A percentile compares a stretch with the other conserved stretches of the same genome.
phyloP scores from a whole-genome alignment of 2,888 invertebrate genomes.

The Capitulum mitella region DNA sequence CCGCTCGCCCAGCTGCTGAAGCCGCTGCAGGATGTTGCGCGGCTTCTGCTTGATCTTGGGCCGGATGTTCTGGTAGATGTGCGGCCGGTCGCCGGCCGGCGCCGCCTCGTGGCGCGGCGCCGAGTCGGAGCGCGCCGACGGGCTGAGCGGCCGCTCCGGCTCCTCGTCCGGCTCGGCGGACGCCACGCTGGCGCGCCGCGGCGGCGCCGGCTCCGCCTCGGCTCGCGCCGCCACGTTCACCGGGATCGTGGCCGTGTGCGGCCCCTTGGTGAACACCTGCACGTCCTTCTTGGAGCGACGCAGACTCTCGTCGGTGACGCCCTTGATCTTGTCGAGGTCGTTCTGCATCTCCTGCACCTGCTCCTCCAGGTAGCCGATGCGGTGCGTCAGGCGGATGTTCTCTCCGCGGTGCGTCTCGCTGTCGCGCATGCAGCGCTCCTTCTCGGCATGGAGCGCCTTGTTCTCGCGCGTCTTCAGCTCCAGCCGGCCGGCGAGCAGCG shows the following conservation, averaged over 20 bases:
- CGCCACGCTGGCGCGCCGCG: neutral
- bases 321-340: conserved; percentile 30
- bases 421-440: conserved; percentile 38
- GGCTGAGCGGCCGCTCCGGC: no score
- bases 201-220: no score
- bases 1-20: neutral
- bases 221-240: neutral
- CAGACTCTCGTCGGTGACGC: conserved; percentile 24
- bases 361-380: conserved; percentile 82
- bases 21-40: conserved; percentile 17
- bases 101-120: neutral
- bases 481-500: conserved; percentile 53
- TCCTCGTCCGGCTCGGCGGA: no score
- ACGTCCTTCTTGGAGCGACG: conserved; percentile 25
- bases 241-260: conserved; percentile 59
- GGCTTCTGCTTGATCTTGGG: conserved; percentile 13
- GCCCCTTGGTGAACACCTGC: conserved; percentile 66
- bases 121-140: neutral
- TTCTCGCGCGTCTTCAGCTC: conserved; percentile 58
- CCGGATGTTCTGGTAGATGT: conserved; percentile 20
- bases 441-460: conserved; percentile 38
- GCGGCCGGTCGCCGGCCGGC: neutral
- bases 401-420: conserved; percentile 52
- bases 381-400: conserved; percentile 73
- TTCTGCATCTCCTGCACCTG: conserved; percentile 46